Evolutionary conservation across 2,113 vertebrate species (phyloP), one percentile per base, ranked within the genome.

Genomic region (Eurystomus gularis): DNA sequence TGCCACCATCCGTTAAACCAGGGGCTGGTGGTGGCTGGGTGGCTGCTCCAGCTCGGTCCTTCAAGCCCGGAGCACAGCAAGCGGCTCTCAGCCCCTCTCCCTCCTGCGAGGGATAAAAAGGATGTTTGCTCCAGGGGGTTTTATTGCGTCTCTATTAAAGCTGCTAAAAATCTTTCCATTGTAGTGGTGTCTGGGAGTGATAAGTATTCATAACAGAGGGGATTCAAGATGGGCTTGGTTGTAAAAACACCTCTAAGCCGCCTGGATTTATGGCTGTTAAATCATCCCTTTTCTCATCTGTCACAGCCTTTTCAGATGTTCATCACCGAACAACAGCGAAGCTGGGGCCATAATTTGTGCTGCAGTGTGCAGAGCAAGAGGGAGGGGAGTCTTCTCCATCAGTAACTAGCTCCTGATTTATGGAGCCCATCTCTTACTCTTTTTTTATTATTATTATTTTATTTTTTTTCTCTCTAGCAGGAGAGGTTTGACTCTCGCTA

Each of bases 241-340:
- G 93, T 95, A 93, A 96, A 96, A 96, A 93, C 90, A 91, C 91
- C 94, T 92, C 94, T 75, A 91, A 92, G 93, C 93, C 35, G 54
- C 37, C 84, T 86, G 94, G 96, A 97, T 96, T 97, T 96, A 96
- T 76, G 91, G 93, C 86, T 75, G 72, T 82, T 96, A 89, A 94
- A 96, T 94, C 93, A 85, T 86, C 83, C 73, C 78, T 76, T 49
- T 85, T 65, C 93, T 93, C 93, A 76, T 76, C 94, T 70, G 87
- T 82, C 94, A 60, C 87, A 54, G 77, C 82, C 44, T 57, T 91
- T 91, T 95, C 87, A 90, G 90, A 73, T 64, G 81, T 82, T 95
- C 93, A 55, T 84, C 94, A 42, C 81, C 1, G 35, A 75, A 60
- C 93, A 75, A 23, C 62, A 49, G 93, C 2, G 1, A 54, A n/a